These are phyloP conservation scores for Ips typographus DNA, from an alignment of 1,140 invertebrate species.

Conservation along the genomic window DNA sequence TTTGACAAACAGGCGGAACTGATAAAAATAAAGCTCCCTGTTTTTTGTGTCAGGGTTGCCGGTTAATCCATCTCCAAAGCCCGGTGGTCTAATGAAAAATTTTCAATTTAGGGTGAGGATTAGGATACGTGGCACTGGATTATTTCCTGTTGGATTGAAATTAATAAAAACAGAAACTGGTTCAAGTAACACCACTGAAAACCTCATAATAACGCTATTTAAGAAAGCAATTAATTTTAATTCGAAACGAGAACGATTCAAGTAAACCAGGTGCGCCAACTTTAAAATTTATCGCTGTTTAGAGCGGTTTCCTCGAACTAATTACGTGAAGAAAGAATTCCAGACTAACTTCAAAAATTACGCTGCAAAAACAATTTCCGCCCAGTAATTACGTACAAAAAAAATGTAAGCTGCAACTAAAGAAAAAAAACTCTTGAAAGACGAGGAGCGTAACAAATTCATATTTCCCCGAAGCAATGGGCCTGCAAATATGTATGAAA, in stretches of 20 bases:
- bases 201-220: neutral
- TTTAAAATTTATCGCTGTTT: slow-evolving; percentile 27
- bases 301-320: slow-evolving; percentile 1
- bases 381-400: neutral
- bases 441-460: too few species aligned
- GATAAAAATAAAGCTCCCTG: too few species aligned
- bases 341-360: slow-evolving; percentile 15
- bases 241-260: slow-evolving; percentile 1
- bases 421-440: neutral
- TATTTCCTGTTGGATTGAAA: too few species aligned
- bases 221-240: slow-evolving; percentile 20
- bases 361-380: slow-evolving; percentile 21
- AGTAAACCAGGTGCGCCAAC: slow-evolving; percentile 9
- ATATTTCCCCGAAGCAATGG: too few species aligned
- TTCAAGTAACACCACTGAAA: neutral
- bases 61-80: too few species aligned
- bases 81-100: too few species aligned
- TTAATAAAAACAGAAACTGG: too few species aligned
- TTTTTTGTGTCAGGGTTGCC: too few species aligned
- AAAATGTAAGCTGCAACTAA: neutral
- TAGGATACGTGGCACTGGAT: too few species aligned
- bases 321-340: slow-evolving; percentile 21
- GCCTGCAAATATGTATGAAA: too few species aligned
- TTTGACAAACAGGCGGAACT: too few species aligned
- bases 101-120: too few species aligned